Evolutionary conservation across 2,888 invertebrate species (phyloP), one percentile per base, ranked within the genome.

Genomic region (Disparrhopalites patrizii): DNA sequence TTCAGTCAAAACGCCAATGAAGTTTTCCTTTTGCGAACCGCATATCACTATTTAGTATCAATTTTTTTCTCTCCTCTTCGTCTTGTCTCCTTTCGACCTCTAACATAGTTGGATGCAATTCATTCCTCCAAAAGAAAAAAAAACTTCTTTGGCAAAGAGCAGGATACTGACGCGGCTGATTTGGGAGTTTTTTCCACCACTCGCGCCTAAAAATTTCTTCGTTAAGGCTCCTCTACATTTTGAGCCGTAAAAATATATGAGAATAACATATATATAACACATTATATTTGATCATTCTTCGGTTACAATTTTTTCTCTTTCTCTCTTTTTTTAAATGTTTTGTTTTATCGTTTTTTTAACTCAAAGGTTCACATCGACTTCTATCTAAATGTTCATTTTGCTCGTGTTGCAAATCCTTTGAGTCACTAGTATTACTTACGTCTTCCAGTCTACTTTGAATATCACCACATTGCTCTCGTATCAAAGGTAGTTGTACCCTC

Each of bases 381-480:
- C 52, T 31, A 63, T 63, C 56, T 43, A 40, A 47, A 40, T 27
- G 54, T 62, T 62, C 40, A 38, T 55, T 63, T 54, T 63, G 62
- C 62, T 63, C 55, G 62, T 55, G 51, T 28, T 62, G 51, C 27
- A 38, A 30, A 62, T 40, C 55, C 33, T 43, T 63, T 30, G 55
- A 56, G 63, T 63, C 56, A 56, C 63, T 40, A n/a, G n/a, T n/a
- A 36, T 54, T 62, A 55, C 40, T 38, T 63, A 55, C 62, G 23
- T 63, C 56, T 40, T 54, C 62, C 63, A 63, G 63, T 63, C 67
- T 67, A 67, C 58, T 54, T 38, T 63, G 67, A 65, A 64, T 68
- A 68, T 68, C 67, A 68, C 67, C 67, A 64, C 54, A 64, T 56
- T 64, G 64, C 55, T 68, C 60, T 61, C 61, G 51, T 61, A 61